Conservation (phyloP, 35 echinoderm and acorn worm genomes). For the Apostichopus parvimensis region DNA sequence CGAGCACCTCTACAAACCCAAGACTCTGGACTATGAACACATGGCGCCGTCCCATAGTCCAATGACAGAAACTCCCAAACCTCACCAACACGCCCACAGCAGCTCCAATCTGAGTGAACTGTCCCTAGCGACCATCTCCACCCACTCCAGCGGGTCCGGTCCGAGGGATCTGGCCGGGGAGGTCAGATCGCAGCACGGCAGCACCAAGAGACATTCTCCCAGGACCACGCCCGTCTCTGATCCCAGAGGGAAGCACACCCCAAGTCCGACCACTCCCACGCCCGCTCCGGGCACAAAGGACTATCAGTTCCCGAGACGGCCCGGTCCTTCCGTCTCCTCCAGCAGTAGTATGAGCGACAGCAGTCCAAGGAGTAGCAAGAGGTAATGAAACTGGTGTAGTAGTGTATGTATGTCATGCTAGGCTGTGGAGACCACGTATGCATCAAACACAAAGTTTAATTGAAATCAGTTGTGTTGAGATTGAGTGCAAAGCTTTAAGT, state of each 20-base stretch:
- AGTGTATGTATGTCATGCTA: too few species aligned
- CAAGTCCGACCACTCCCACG: slow-evolving; percentile 25
- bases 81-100: slow-evolving; percentile 51
- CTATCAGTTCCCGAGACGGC: slow-evolving; percentile 35
- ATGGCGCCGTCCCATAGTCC: background rate
- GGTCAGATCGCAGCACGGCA: slow-evolving; percentile 9
- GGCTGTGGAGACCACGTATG: too few species aligned
- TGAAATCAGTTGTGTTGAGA: too few species aligned
- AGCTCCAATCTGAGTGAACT: slow-evolving; percentile 87
- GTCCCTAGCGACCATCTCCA: slow-evolving; percentile 68
- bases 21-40: background rate
- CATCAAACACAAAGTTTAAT: too few species aligned
- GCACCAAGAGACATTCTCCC: slow-evolving; percentile 50
- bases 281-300: background rate
- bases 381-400: slow-evolving; percentile 23
- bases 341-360: slow-evolving; percentile 87
- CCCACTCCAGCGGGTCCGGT: slow-evolving; percentile 74
- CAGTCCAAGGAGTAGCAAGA: slow-evolving; percentile 72
- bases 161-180: slow-evolving; percentile 46
- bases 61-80: background rate
- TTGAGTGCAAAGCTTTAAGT: too few species aligned
- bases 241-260: slow-evolving; percentile 43
- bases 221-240: slow-evolving; percentile 44
- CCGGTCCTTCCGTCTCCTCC: slow-evolving; percentile 75
- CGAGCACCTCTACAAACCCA: slow-evolving; percentile 67